A percentile compares a stretch with the other conserved stretches of the same genome.
Evolutionary conservation across 2,888 invertebrate genomes (phyloP).

Genomic region (Mystacides longicornis): DNA sequence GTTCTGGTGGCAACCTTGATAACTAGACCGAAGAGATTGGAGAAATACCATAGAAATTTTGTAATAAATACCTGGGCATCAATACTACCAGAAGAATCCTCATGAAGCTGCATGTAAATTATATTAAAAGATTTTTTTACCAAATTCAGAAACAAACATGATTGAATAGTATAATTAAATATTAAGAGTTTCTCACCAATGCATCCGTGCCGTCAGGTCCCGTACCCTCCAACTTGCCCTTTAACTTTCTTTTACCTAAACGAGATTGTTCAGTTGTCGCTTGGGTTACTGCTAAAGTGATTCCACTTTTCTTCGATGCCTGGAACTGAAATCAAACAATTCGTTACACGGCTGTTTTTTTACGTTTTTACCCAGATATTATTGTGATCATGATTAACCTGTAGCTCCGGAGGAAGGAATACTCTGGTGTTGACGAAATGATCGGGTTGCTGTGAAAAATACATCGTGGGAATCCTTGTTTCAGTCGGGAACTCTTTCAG

Average conservation of each 20-base stretch:
- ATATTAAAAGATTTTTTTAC: not conserved
- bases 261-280: conserved; percentile 28
- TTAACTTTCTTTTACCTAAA: conserved; percentile 41
- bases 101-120: conserved; percentile 27
- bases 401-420: conserved; percentile 76
- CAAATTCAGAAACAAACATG: not conserved
- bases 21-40: no score
- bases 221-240: conserved; percentile 45
- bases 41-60: no score
- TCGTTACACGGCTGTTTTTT: not conserved
- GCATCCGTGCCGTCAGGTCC: conserved; percentile 54
- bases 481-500: conserved; percentile 84
- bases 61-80: conserved; percentile 62
- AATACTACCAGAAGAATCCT: conserved; percentile 52
- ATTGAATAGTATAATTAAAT: not conserved
- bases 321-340: conserved; percentile 28
- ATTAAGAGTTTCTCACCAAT: conserved; percentile 38
- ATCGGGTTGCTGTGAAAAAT: conserved; percentile 70
- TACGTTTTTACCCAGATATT: not conserved
- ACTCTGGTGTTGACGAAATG: conserved; percentile 66
- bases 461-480: conserved; percentile 83
- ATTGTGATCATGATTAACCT: conserved; percentile 38
- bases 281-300: conserved; percentile 36
- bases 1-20: no score
- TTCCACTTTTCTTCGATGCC: conserved; percentile 38